Conservation (phyloP, 2,797 vertebrate species). For the Poecilia gillii region DNA sequence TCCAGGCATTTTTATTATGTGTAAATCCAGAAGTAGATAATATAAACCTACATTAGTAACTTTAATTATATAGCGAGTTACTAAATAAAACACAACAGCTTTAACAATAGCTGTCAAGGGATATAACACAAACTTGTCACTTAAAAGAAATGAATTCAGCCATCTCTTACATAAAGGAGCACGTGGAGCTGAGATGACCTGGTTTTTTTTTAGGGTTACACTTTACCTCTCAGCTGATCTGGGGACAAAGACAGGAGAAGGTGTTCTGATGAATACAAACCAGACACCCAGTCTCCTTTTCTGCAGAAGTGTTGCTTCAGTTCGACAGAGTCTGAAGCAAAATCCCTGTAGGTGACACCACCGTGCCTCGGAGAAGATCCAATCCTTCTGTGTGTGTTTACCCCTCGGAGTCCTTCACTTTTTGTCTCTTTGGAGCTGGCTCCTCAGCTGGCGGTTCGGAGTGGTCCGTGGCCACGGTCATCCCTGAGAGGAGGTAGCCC, state of each 20-base stretch:
- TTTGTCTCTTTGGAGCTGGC: slow-evolving; percentile 88
- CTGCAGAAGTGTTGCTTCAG: slow-evolving; percentile 52
- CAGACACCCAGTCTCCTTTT: slow-evolving; percentile 38
- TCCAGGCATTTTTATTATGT: slow-evolving; percentile 45
- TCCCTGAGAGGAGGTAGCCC: slow-evolving; percentile 93
- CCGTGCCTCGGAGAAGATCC: slow-evolving; percentile 25
- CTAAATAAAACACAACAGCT: slow-evolving; percentile 13
- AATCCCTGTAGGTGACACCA: slow-evolving; percentile 1
- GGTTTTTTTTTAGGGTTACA: slow-evolving; percentile 5
- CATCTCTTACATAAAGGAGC: slow-evolving; percentile 32
- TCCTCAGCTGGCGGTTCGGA: slow-evolving; percentile 75
- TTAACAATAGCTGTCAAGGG: slow-evolving; percentile 3
- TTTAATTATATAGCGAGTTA: slow-evolving; percentile 35
- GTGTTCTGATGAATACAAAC: slow-evolving; percentile 50
- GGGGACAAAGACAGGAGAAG: slow-evolving; percentile 31
- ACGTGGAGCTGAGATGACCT: slow-evolving; percentile 11
- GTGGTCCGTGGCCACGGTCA: slow-evolving; percentile 82
- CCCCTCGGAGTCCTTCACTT: slow-evolving; percentile 77
- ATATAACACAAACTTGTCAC: slow-evolving; percentile 18
- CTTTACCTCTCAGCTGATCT: slow-evolving; percentile 40
- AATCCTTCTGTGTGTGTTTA: slow-evolving; percentile 37
- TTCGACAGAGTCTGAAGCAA: slow-evolving; percentile 32
- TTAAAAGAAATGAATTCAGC: slow-evolving; percentile 19
- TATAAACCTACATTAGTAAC: slow-evolving; percentile 25
- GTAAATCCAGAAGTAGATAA: slow-evolving; percentile 31